A percentile compares a stretch with the other conserved stretches of the same genome.
Evolutionary conservation across 2,113 vertebrate species (phyloP).

Genomic region (Rhabdomys dilectus): DNA sequence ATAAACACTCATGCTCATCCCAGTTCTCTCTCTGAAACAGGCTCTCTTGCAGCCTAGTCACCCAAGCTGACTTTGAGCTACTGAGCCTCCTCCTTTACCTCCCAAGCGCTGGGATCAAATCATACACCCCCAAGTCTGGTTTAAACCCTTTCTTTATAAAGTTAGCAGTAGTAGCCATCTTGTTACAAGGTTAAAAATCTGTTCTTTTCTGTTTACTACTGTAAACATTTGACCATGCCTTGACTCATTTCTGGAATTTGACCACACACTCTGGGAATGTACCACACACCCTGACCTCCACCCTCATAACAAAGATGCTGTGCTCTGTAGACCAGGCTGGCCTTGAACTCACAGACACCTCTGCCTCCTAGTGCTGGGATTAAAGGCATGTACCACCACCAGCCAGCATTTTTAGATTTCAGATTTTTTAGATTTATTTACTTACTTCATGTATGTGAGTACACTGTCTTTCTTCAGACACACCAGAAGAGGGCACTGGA

Average conservation of each 20-base stretch:
- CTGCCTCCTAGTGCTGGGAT: background rate
- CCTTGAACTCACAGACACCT: background rate
- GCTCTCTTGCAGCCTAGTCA: background rate
- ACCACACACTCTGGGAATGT: background rate
- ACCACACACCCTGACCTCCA: background rate
- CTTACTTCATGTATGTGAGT: too few species aligned
- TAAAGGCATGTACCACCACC: background rate
- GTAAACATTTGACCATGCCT: background rate
- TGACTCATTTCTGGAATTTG: background rate
- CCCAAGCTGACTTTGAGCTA: background rate
- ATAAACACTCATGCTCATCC: background rate
- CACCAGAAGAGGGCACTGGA: too few species aligned
- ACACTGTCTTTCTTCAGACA: too few species aligned
- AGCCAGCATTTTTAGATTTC: background rate
- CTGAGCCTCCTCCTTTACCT: background rate
- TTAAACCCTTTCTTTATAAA: background rate
- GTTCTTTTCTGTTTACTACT: background rate
- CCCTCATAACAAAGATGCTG: background rate
- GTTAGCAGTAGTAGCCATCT: background rate
- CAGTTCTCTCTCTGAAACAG: background rate
- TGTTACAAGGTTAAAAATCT: background rate
- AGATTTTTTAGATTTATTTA: too few species aligned
- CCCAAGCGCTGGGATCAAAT: background rate
- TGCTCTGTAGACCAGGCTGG: background rate
- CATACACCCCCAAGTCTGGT: too few species aligned